Evolutionary conservation across 2,888 invertebrate species (phyloP).

Genomic region (Drosophila conformis): DNA sequence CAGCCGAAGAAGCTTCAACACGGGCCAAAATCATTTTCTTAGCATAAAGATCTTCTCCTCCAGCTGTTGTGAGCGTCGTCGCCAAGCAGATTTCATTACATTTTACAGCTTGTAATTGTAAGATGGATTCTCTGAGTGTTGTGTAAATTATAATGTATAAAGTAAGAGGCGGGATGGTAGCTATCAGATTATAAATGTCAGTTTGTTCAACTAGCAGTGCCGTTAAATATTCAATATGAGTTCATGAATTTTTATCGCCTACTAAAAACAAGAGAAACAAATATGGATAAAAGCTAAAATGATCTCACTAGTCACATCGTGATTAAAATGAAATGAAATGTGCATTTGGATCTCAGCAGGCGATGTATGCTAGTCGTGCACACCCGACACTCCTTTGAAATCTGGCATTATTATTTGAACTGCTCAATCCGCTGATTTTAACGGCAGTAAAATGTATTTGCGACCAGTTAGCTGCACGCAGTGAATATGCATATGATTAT

Average conservation of each 20-base stretch:
- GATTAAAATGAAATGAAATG: not conserved
- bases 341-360: not conserved
- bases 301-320: not conserved
- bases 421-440: conserved; percentile 30
- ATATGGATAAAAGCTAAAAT: not conserved
- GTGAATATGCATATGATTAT: conserved; percentile 68
- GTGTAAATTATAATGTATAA: not conserved
- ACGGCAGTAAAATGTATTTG: conserved; percentile 12
- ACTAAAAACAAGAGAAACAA: not conserved
- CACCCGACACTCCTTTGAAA: not conserved
- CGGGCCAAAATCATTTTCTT: conserved; percentile 5
- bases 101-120: conserved; percentile 20
- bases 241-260: not conserved
- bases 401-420: conserved; percentile 19
- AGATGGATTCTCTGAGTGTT: not conserved
- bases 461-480: conserved; percentile 6
- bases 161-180: not conserved
- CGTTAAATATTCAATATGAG: not conserved
- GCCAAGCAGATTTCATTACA: conserved; percentile 3
- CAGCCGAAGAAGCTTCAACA: not conserved
- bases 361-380: not conserved
- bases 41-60: not conserved
- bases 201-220: not conserved
- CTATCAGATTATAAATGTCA: not conserved
- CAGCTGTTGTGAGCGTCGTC: conserved; percentile 26